Base-by-base conservation (phyloP, 2,888 invertebrate genomes). In the Oscheius sp. region DNA sequence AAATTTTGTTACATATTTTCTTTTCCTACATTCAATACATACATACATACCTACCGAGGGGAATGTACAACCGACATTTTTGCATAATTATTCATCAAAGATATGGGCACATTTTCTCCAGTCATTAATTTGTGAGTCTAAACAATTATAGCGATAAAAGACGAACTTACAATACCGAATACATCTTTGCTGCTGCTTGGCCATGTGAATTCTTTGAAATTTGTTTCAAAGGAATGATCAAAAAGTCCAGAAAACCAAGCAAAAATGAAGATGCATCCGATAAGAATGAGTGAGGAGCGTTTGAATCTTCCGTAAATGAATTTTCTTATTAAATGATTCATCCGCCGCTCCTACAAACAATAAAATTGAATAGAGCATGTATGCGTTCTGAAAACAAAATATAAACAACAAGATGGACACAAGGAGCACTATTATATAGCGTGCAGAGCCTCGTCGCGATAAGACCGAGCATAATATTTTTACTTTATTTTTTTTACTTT, bases 161-260 rank as follows among this genome's bases (percentile, higher is more conserved):
- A 15, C 8, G 4, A 20, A 29, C 61, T 29, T 25, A 61, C 61
- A 42, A 45, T 45, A 17, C 61, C 17, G 10, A 61, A 61, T 15
- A 64, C 48, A 20, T 64, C 64, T 5, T 23, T 6, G 6, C 34
- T 46, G 4, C 33, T 31, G 17, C 15, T 37, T n/a, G 52, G 65
- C 65, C 65, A 65, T 33, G 10, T 48, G 31, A 65, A 65, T 39
- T 48, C 53, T 15, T 27, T 42, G 53, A 65, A 65, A 3, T 52
- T 39, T 25, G 33, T 34, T 31, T 65, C 65, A 17, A 37, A 25
- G 39, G 29, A 23, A 37, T 65, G 65, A 37, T 65, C 65, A 27
- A 53, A 20, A 20, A 52, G 29, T 2, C 65, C 65, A n/a, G 42
- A 37, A 10, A 53, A 5, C 53, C 52, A 65, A 20, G 12, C 27